Conservation (phyloP, 2,113 vertebrate genomes). For the Andinoacara biseriatus region DNA sequence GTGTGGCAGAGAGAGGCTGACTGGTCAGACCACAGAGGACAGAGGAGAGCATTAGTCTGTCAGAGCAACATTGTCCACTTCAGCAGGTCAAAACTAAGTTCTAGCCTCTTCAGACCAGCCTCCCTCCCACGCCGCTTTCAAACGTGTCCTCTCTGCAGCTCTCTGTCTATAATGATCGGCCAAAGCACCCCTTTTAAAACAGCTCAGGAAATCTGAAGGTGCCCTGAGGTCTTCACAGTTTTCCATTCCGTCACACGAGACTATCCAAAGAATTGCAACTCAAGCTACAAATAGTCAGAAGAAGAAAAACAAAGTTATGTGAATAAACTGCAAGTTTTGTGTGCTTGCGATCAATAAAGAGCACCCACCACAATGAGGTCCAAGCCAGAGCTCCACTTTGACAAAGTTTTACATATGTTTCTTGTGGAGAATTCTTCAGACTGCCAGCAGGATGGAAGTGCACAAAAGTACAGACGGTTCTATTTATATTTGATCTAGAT, state of each 20-base stretch:
- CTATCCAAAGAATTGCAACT: not conserved
- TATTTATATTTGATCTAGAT: not conserved
- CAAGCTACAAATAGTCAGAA: not conserved
- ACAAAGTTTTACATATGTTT: not conserved
- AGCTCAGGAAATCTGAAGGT: not conserved
- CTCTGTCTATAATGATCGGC: constrained; percentile 4
- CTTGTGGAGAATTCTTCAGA: not conserved
- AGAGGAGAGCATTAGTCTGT: constrained; percentile 38
- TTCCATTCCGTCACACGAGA: not conserved
- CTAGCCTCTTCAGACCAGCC: constrained; percentile 42
- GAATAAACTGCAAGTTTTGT: not conserved
- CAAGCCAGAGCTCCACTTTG: not conserved
- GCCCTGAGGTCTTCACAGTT: not conserved
- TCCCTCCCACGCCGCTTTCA: constrained; percentile 26
- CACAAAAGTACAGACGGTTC: not conserved
- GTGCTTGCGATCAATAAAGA: not conserved
- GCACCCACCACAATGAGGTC: not conserved
- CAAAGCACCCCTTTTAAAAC: not conserved
- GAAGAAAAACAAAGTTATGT: constrained; percentile 1
- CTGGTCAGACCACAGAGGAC: constrained; percentile 31
- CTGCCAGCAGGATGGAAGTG: not conserved
- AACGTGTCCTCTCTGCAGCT: constrained; percentile 1
- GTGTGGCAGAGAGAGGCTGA: constrained; percentile 23
- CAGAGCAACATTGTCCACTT: constrained; percentile 50
- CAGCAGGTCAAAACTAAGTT: constrained; percentile 36